Evolutionary conservation across 2,888 invertebrate species (phyloP), one percentile per base, ranked within the genome.

Genomic region (Drosophila limbata): DNA sequence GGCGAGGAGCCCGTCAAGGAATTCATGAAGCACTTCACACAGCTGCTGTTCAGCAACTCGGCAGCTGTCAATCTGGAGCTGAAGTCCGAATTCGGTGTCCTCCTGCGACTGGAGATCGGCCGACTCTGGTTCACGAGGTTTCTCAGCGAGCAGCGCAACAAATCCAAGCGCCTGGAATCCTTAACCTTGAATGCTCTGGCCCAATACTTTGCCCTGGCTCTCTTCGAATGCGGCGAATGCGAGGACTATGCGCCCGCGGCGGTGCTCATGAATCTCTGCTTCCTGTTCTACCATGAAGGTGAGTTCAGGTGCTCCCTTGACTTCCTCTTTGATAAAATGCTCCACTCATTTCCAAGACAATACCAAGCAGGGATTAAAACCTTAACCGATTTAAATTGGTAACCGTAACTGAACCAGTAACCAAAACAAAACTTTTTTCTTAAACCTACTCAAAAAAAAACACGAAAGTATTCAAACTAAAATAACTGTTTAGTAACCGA

Each of bases 231-330:
- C 79, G 94, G 94, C 66, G 95, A 95, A 83, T 94, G 94, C 8
- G 95, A 95, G 81, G 95, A 96, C 86, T 96, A 94, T 80, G 94
- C 94, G 4, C 95, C 96, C 3, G 96, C 95, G 19, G 95, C 95
- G 79, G 94, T 94, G 56, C 94, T 96, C 25, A 96, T 96, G 96
- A 95, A 95, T 89, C 95, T 96, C 94, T 95, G 95, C 89, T 96
- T 96, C 91, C 94, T 95, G 6, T 96, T 95, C 91, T 96, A 95
- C 88, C 94, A 95, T 83, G 95, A 95, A 94, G 94, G 95, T 95
- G 53, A 79, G 81, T 47, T 5, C 17, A 28, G 9, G 31, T 25
- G 25, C 25, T 25, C 25, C 25, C 5, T 21, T 21, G 21, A 21
- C 21, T 4, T 21, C 21, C 21, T 21, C 21, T 21, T 21, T 21